Evolutionary conservation across 2,888 invertebrate genomes (phyloP), one percentile per base, ranked within the genome.

Genomic region (Tenthredo livida): DNA sequence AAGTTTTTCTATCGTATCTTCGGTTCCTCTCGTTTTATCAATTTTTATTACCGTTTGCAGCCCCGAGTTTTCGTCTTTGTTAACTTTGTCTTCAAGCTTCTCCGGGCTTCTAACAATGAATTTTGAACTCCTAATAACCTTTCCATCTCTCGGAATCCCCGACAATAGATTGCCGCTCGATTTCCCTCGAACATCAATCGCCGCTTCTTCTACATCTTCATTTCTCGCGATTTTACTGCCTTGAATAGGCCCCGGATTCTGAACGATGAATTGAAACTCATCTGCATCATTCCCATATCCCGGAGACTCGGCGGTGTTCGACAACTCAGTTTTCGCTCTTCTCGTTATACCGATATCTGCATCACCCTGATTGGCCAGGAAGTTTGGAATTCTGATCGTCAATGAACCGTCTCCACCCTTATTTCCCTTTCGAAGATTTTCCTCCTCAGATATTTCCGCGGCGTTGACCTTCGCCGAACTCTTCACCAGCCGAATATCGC

Each of bases 291-390:
- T 54, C 29, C 40, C n/a, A 73, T 43, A n/a, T 73, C 21, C 17
- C 2, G 3, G 72, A 73, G 43, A 10, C 37, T 78, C 78, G 47
- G 4, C 47, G 6, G 40, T 61, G 0, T 61, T 33, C 61, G 15
- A 58, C 10, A 40, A 29, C n/a, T 77, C 29, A 2, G 40, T 33
- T 47, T 50, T 33, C 29, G 2, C 47, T 10, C 2, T 7, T 29
- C 77, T 54, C 77, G 77, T 77, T 77, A 54, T 77, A 33, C 25
- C 50, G 7, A 54, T 15, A 77, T 77, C 12, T 33, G 50, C 33
- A 77, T 25, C 29, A 7, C 29, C n/a, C 50, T 54, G 50, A 77
- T 50, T 47, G 25, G 10, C 21, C 10, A 21, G 40, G 7, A 43
- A 73, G 40, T 73, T 43, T 43, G 43, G 12, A 43, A 40, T 73